Evolutionary conservation across 1,140 invertebrate species (phyloP), one percentile per base, ranked within the genome.

Genomic region (Drosophila mayri): DNA sequence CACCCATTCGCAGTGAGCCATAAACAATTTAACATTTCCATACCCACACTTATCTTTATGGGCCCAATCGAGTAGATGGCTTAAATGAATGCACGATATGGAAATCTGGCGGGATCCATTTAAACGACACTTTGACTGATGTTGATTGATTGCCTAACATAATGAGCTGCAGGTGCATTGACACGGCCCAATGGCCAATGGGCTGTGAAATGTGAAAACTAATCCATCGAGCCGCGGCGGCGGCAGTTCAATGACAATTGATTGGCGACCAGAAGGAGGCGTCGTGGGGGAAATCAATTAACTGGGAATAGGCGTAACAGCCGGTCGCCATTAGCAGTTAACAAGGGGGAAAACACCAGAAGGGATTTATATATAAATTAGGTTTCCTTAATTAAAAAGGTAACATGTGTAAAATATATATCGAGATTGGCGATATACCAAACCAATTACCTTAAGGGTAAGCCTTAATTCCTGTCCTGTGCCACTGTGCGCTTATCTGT

Each of bases 121-220:
- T 41, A 58, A 70, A 37, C 68, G 44, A 73, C 44, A 67, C 38
- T 70, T 68, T 46, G 44, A 41, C 61, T 73, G 70, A 72, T 70
- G 38, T 60, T 73, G 67, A 73, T 72, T 73, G 66, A 73, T 73
- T 41, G 54, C 37, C 66, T 14, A 40, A 38, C 54, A 46, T 40
- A 73, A 71, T 60, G 67, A 50, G 52, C 47, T 72, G 43, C 67
- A 72, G 54, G 54, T 72, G 70, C 70, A 72, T 38, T 73, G 37
- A 41, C 22, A n/a, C 25, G 40, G 16, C 14, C 20, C 11, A 43
- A 14, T 35, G 65, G 28, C 54, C 41, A 25, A 40, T 60, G 55
- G 54, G 28, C 43, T 72, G 54, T 72, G 37, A 71, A 66, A 44
- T 49, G 66, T 49, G 70, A 72, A 73, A 60, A 72, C 67, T 60